phyloP scores from a whole-genome alignment of 2,113 vertebrate genomes.

The Stigmatopora nigra region DNA sequence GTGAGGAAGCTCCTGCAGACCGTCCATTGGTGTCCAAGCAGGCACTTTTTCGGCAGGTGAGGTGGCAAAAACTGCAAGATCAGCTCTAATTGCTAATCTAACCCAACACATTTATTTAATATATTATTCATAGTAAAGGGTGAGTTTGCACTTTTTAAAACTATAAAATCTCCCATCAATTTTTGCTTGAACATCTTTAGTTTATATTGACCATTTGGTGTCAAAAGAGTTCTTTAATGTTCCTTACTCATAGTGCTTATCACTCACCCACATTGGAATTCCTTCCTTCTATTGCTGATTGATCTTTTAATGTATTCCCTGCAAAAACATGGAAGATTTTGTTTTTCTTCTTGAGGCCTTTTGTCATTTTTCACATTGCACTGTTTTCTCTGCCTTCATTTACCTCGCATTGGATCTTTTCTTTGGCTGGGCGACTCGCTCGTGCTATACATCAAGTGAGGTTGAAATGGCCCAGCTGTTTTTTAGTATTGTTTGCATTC shows the following conservation, averaged over 20 bases:
- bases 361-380: slow-evolving; percentile 78
- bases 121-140: no score
- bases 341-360: slow-evolving; percentile 61
- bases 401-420: slow-evolving; percentile 75
- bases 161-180: neutral
- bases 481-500: slow-evolving; percentile 17
- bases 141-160: no score
- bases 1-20: slow-evolving; percentile 65
- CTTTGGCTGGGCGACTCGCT: slow-evolving; percentile 75
- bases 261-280: slow-evolving; percentile 41
- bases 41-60: slow-evolving; percentile 80
- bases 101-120: neutral
- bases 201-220: neutral
- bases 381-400: slow-evolving; percentile 59
- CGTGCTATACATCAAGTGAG: slow-evolving; percentile 80
- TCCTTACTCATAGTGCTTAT: slow-evolving; percentile 60
- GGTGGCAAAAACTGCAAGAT: neutral
- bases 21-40: slow-evolving; percentile 57
- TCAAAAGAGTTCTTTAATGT: slow-evolving; percentile 18
- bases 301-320: slow-evolving; percentile 79
- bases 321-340: slow-evolving; percentile 79
- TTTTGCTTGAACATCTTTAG: neutral
- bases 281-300: slow-evolving; percentile 70
- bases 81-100: neutral
- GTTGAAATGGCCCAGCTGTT: slow-evolving; percentile 62